Evolutionary conservation across 2,113 vertebrate genomes (phyloP).

Genomic region (Mormoops blainvillei): DNA sequence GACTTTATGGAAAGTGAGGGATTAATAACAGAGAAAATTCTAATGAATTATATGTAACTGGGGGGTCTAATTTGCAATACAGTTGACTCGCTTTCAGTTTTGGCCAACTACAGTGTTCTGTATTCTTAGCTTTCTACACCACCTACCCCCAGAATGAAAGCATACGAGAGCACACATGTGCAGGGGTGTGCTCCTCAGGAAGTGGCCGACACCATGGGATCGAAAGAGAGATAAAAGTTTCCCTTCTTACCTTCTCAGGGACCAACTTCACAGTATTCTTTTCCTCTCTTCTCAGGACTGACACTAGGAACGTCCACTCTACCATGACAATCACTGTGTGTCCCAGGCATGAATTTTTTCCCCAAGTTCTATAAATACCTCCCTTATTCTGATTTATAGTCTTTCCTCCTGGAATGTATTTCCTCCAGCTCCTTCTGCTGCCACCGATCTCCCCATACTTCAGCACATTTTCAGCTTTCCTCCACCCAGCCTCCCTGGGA

Average conservation of each 20-base stretch:
- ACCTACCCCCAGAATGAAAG: neutral
- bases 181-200: neutral
- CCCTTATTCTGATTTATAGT: neutral
- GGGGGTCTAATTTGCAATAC: neutral
- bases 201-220: neutral
- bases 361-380: neutral
- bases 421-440: neutral
- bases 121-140: neutral
- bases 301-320: neutral
- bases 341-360: neutral
- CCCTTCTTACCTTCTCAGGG: neutral
- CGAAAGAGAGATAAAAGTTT: neutral
- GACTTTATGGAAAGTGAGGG: neutral
- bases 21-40: neutral
- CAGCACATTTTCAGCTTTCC: neutral
- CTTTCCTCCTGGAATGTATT: neutral
- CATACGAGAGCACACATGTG: neutral
- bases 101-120: no score
- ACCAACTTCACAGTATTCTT: neutral
- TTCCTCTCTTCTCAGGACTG: neutral
- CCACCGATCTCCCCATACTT: neutral
- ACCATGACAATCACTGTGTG: neutral
- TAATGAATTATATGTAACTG: neutral
- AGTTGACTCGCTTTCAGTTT: neutral
- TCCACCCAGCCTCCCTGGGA: neutral